Base-by-base conservation (phyloP, 2,797 vertebrate species). In the Manis javanica region DNA sequence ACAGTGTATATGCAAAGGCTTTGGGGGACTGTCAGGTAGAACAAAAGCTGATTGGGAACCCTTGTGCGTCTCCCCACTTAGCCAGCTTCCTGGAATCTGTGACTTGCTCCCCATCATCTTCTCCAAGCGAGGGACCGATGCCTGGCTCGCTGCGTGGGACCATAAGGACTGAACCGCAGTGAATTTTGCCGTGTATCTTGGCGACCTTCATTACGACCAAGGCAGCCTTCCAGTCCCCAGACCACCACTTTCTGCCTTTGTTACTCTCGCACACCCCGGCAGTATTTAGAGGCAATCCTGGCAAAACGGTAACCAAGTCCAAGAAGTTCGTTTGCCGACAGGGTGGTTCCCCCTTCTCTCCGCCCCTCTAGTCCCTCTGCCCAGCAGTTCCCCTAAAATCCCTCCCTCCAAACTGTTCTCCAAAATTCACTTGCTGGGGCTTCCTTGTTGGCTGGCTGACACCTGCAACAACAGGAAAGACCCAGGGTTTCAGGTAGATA, bases 101-200 rank as follows among this genome's bases (percentile, higher is more conserved):
- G n/a, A 79, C 82, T 14, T 10, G 12, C 24, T 86, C 24, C 3
- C 66, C 31, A 4, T 21, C 18, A 3, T 31, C 13, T 5, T 55
- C 75, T 71, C 61, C 53, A 68, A 72, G 42, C 26, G 18, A 39
- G 8, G 55, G 26, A 42, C n/a, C 34, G 29, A 75, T n/a, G 9
- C 37, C 51, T 5, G 23, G 39, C 37, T 75, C 68, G 0, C 2
- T 5, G 21, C 49, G 2, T 37, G 39, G 0, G 0, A 79, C 14
- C 2, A 0, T 23, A 31, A 15, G n/a, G 7, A 34, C 34, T 2
- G 7, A 61, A 34, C 34, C 2, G 5, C 55, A 69, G 21, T 13
- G 57, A 90, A 13, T 26, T 90, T 69, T 15, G 19, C 84, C 66
- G 42, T 9, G 5, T 18, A 18, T 18, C 46, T 79, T 3, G 7